Base-by-base conservation (phyloP, 2,888 invertebrate species). In the Scaptomyza reducta region DNA sequence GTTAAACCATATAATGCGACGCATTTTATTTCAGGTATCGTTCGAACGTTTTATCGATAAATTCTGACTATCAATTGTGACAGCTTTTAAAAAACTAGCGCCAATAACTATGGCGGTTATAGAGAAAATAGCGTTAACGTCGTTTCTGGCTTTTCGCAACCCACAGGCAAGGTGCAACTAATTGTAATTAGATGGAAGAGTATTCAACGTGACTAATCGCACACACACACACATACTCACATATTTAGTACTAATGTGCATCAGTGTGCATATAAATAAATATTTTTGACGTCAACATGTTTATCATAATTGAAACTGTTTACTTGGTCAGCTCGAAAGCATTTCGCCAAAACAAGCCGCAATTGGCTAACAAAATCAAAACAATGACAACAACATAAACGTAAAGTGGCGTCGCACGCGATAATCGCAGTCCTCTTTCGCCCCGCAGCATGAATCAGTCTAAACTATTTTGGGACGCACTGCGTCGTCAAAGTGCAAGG, bases 231-330 rank as follows among this genome's bases (percentile, higher is more conserved):
- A n/a, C n/a, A n/a, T n/a, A n/a, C n/a, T 7, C 6, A 13, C 13
- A 4, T 10, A 31, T 31, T 31, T 31, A 11, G 33, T 33, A 33
- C 5, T 9, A 13, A 13, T 13, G 6, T 13, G 13, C 33, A 33
- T 33, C 10, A 4, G 31, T 13, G 31, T 33, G 4, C 31, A 22
- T 22, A 22, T 22, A 22, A 22, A 3, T 22, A 3, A 22, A n/a
- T n/a, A 35, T 6, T 2, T n/a, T 35, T 38, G 14, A 6, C 40
- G 0, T 25, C 53, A 86, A 74, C 80, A 79, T 81, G 83, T 82
- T 81, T 76, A 79, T 79, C 86, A 71, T 57, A 63, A 58, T 67
- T 27, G 25, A 29, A 60, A 35, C 51, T 78, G 64, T 74, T 85
- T 66, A 66, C 50, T 44, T 59, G 45, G 46, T 16, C 60, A 33